These are phyloP conservation scores for Uloborus plumipes DNA, from an alignment of 2,888 invertebrate genomes.

Conservation along the genomic window DNA sequence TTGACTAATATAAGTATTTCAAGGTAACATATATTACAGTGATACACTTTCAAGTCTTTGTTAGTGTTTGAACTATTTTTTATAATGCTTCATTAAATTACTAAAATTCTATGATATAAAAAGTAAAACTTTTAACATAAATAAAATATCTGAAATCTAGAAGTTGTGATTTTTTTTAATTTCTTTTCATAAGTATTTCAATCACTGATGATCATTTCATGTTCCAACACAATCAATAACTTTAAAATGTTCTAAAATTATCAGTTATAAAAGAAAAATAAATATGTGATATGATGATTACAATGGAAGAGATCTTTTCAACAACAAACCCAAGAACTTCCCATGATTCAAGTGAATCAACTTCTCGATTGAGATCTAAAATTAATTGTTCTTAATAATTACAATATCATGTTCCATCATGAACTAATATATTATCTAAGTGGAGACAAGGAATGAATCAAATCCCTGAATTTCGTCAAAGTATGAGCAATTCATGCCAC, in stretches of 20 bases:
- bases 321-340: constrained; percentile 59
- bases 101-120: no score
- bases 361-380: constrained; percentile 29
- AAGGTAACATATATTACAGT: no score
- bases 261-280: background rate
- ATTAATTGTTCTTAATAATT: background rate
- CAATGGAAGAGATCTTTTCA: constrained; percentile 1
- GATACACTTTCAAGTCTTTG: no score
- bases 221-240: background rate
- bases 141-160: no score
- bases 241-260: background rate
- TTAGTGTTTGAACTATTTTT: no score
- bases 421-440: constrained; percentile 26
- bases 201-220: background rate
- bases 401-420: constrained; percentile 11
- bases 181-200: no score
- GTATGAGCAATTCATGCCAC: constrained; percentile 6
- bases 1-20: no score
- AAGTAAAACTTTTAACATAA: no score
- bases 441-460: constrained; percentile 54
- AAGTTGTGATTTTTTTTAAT: no score
- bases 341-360: constrained; percentile 39
- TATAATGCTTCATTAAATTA: no score
- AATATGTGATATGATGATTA: background rate
- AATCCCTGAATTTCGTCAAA: constrained; percentile 42